Conservation (phyloP, 2,888 invertebrate species). For the Venustoraphidia nigricollis region DNA sequence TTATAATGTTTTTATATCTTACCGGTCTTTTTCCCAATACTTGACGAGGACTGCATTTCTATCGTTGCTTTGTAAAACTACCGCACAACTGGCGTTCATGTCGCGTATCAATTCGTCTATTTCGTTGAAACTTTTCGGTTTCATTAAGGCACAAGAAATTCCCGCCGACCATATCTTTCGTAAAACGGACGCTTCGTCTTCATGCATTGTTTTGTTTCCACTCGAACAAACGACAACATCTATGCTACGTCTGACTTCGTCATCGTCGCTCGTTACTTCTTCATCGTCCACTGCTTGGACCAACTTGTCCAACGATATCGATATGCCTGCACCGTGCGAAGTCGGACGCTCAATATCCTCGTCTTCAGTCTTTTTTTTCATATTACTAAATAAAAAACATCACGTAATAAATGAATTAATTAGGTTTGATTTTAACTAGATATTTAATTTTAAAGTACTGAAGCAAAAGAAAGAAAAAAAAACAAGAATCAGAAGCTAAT, state of each 20-base stretch:
- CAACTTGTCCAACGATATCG: slow-evolving; percentile 69
- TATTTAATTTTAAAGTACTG: no score
- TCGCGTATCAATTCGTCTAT: slow-evolving; percentile 44
- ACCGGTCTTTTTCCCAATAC: slow-evolving; percentile 45
- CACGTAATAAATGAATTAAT: no score
- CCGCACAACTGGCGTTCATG: slow-evolving; percentile 43
- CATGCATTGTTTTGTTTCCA: slow-evolving; percentile 37
- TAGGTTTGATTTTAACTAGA: no score
- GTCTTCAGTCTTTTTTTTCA: no score
- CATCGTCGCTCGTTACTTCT: slow-evolving; percentile 20
- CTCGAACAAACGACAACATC: slow-evolving; percentile 56
- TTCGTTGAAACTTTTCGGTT: slow-evolving; percentile 44
- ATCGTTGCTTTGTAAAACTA: slow-evolving; percentile 46
- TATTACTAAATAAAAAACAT: no score
- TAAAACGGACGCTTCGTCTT: slow-evolving; percentile 31
- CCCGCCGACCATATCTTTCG: slow-evolving; percentile 58
- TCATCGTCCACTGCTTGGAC: slow-evolving; percentile 41
- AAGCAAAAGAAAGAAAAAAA: no score
- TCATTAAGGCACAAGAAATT: slow-evolving; percentile 44
- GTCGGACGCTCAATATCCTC: no score
- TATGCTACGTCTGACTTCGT: slow-evolving; percentile 31
- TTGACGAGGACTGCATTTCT: slow-evolving; percentile 36
- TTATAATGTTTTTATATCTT: slow-evolving; percentile 15
- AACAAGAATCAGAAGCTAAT: no score
- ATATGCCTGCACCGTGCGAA: slow-evolving; percentile 57